Evolutionary conservation across 2,113 vertebrate genomes (phyloP).

Genomic region (Anolis sagrei): DNA sequence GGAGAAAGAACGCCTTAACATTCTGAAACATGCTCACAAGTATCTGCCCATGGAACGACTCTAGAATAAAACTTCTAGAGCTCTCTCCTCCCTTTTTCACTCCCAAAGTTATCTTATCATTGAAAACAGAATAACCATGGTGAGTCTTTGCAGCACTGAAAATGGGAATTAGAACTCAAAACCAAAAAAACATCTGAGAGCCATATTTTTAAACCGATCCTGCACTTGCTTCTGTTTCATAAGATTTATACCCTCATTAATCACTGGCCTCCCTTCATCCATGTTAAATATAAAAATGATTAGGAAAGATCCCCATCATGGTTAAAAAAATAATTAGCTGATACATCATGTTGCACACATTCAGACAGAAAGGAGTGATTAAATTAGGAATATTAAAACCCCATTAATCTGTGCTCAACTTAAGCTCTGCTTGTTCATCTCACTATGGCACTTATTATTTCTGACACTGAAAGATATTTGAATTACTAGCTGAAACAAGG

Average conservation of each 20-base stretch:
- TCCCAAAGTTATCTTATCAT: slow-evolving; percentile 42
- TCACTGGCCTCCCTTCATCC: slow-evolving; percentile 84
- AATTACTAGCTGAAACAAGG: slow-evolving; percentile 78
- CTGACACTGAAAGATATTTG: slow-evolving; percentile 79
- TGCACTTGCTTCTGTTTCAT: slow-evolving; percentile 71
- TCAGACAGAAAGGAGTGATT: slow-evolving; percentile 89
- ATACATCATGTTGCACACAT: slow-evolving; percentile 84
- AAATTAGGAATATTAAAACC: slow-evolving; percentile 91
- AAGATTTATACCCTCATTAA: slow-evolving; percentile 89
- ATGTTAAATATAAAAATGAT: slow-evolving; percentile 85
- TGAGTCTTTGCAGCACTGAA: slow-evolving; percentile 37
- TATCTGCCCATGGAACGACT: slow-evolving; percentile 48
- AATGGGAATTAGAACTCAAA: neutral
- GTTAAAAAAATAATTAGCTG: slow-evolving; percentile 95
- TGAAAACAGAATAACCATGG: slow-evolving; percentile 51
- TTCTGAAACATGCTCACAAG: slow-evolving; percentile 42
- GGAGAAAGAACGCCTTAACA: slow-evolving; percentile 41
- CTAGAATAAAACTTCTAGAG: slow-evolving; percentile 57
- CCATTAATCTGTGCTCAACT: slow-evolving; percentile 90
- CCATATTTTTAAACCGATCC: slow-evolving; percentile 71
- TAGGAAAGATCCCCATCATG: slow-evolving; percentile 87
- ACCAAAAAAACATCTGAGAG: slow-evolving; percentile 34
- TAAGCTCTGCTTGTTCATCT: slow-evolving; percentile 82
- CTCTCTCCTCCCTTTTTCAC: slow-evolving; percentile 19
- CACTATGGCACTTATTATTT: slow-evolving; percentile 75